A percentile compares a stretch with the other conserved stretches of the same genome.
These are phyloP conservation scores for Phaethon lepturus DNA, from an alignment of 2,113 vertebrate genomes.

Conservation along the genomic window DNA sequence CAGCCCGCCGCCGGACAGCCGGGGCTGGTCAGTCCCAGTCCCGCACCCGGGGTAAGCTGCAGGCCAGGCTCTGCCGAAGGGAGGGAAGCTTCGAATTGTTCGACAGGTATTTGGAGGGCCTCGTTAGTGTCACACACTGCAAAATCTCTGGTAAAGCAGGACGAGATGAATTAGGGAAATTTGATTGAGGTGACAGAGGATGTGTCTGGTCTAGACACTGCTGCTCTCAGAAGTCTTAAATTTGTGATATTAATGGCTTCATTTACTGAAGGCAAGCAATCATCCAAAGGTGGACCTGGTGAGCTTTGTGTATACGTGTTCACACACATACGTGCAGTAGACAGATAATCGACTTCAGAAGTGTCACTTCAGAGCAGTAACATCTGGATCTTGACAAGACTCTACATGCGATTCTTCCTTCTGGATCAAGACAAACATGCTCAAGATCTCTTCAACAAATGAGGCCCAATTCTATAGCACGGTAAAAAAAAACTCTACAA, in stretches of 20 bases:
- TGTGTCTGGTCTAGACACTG: accelerated
- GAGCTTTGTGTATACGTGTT: accelerated
- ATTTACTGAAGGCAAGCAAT: accelerated
- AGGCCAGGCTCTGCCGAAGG: background rate
- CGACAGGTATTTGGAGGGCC: accelerated
- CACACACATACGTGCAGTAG: accelerated
- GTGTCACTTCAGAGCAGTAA: accelerated
- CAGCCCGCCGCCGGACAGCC: background rate
- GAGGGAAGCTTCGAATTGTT: background rate
- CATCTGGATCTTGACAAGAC: accelerated
- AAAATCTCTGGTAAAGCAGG: accelerated
- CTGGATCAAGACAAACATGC: background rate
- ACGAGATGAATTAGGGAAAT: accelerated
- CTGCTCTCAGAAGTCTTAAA: accelerated
- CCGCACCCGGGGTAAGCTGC: background rate
- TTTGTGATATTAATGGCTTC: accelerated
- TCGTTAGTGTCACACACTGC: accelerated
- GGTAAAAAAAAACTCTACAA: background rate
- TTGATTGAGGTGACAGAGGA: accelerated
- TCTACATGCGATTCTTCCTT: accelerated
- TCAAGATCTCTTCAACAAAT: background rate
- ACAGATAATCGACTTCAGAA: accelerated
- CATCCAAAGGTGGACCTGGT: accelerated
- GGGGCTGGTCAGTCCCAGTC: too few species aligned
- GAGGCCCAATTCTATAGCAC: accelerated